Conservation (phyloP, 1,140 invertebrate species). For the Lepidurus apus region DNA sequence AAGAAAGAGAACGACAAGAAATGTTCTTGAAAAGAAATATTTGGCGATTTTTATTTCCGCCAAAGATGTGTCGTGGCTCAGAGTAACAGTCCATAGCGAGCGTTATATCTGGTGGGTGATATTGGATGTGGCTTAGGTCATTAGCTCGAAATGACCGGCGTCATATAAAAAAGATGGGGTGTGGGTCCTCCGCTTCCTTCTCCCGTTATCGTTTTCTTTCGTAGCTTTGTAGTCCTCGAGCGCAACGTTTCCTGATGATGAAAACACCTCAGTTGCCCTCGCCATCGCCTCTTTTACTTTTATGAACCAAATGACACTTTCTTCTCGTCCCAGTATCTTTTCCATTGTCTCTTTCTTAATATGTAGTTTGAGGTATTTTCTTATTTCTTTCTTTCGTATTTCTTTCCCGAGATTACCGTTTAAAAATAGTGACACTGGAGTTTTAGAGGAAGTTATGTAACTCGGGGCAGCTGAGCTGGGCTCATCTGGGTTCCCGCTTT, state of each 20-base stretch:
- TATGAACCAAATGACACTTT: not conserved
- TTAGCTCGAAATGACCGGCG: not conserved
- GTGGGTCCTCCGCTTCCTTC: not conserved
- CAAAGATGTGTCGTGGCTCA: not conserved
- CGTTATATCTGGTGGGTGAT: not conserved
- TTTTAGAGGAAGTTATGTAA: no score
- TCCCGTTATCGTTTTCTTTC: no score
- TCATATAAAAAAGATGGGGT: not conserved
- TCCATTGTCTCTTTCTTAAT: not conserved
- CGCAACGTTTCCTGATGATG: no score
- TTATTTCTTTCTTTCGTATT: not conserved
- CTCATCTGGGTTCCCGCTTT: not conserved
- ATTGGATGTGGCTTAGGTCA: conserved; percentile 21
- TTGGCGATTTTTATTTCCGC: no score
- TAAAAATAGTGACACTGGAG: no score
- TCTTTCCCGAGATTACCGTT: no score
- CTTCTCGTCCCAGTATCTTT: not conserved
- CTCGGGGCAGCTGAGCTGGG: no score
- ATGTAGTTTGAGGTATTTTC: not conserved
- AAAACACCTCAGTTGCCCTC: no score
- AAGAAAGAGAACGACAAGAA: no score
- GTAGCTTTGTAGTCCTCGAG: no score
- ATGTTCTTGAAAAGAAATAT: no score
- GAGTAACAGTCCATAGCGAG: not conserved
- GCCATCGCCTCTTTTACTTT: not conserved